Conservation (phyloP, 2,113 vertebrate genomes). For the Elgaria multicarinata region DNA sequence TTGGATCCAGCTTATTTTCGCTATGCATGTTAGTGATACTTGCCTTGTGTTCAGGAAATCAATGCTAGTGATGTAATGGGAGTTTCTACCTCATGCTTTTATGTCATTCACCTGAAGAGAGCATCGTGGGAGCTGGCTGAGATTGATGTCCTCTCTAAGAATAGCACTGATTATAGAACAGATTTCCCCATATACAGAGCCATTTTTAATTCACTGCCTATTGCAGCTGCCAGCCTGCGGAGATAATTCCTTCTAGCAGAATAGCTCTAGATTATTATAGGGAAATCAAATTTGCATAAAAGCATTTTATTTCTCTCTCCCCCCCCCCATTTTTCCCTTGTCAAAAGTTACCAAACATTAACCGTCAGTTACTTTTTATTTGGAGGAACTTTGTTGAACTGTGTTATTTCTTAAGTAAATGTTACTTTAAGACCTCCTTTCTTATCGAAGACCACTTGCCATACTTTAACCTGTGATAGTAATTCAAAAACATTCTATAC, state of each 20-base stretch:
- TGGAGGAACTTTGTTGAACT: slow-evolving; percentile 60
- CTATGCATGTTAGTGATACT: slow-evolving; percentile 9
- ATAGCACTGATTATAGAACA: slow-evolving; percentile 86
- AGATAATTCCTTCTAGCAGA: slow-evolving; percentile 87
- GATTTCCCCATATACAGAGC: slow-evolving; percentile 84
- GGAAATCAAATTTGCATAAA: slow-evolving; percentile 87
- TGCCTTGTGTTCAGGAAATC: slow-evolving; percentile 55
- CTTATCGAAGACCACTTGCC: too few species aligned
- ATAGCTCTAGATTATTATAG: slow-evolving; percentile 87
- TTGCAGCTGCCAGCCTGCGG: slow-evolving; percentile 83
- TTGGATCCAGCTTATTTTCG: not conserved
- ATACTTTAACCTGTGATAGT: too few species aligned
- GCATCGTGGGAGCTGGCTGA: slow-evolving; percentile 75
- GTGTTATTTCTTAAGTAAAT: slow-evolving; percentile 49
- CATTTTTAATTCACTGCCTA: slow-evolving; percentile 90
- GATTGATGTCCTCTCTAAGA: slow-evolving; percentile 84
- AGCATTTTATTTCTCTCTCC: slow-evolving; percentile 75
- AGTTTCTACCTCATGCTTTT: slow-evolving; percentile 77
- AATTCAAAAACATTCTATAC: too few species aligned
- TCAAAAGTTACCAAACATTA: slow-evolving; percentile 79
- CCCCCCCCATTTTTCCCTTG: slow-evolving; percentile 50
- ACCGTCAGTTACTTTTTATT: slow-evolving; percentile 71
- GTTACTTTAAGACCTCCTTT: slow-evolving; percentile 38
- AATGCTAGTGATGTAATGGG: slow-evolving; percentile 77
- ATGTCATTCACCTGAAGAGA: slow-evolving; percentile 73